phyloP scores from a whole-genome alignment of 2,797 vertebrate species.

The Hapalemur alaotrensis region DNA sequence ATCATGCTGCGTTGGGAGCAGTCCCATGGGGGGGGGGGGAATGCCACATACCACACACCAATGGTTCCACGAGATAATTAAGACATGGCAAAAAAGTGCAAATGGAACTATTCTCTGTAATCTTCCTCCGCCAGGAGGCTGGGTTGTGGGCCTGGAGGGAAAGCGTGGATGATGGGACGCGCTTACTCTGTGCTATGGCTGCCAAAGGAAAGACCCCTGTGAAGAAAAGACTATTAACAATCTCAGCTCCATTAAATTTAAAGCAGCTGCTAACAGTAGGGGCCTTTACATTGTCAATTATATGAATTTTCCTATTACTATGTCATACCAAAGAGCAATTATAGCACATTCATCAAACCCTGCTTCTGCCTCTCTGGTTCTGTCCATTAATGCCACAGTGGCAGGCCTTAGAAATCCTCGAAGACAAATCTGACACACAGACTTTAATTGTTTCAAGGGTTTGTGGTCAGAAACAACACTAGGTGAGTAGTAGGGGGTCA shows the following conservation, averaged over 20 bases:
- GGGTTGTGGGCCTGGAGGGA: slow-evolving; percentile 53
- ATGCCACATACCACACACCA: slow-evolving; percentile 17
- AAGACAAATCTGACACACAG: slow-evolving; percentile 60
- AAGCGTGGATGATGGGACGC: background rate
- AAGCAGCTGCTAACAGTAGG: slow-evolving; percentile 81
- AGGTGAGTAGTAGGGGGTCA: slow-evolving; percentile 66
- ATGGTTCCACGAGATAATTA: slow-evolving; percentile 61
- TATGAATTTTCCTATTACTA: slow-evolving; percentile 80
- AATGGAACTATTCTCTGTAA: slow-evolving; percentile 47
- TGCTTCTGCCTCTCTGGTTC: slow-evolving; percentile 70
- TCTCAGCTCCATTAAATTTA: slow-evolving; percentile 80
- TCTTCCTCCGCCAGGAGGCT: slow-evolving; percentile 35
- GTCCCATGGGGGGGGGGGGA: background rate
- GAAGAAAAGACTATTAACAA: slow-evolving; percentile 80
- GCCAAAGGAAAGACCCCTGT: slow-evolving; percentile 77
- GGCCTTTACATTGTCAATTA: slow-evolving; percentile 79
- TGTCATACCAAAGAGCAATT: slow-evolving; percentile 80
- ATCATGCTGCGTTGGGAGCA: background rate
- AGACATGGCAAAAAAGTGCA: slow-evolving; percentile 49
- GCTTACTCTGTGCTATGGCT: slow-evolving; percentile 44
- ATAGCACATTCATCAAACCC: slow-evolving; percentile 77
- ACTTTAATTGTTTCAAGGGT: slow-evolving; percentile 75
- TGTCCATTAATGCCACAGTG: slow-evolving; percentile 72
- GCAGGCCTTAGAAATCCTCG: slow-evolving; percentile 62
- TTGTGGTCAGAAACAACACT: slow-evolving; percentile 70